Evolutionary conservation across 2,113 vertebrate species (phyloP), one percentile per base, ranked within the genome.

Genomic region (Hippocampus guttulatus): DNA sequence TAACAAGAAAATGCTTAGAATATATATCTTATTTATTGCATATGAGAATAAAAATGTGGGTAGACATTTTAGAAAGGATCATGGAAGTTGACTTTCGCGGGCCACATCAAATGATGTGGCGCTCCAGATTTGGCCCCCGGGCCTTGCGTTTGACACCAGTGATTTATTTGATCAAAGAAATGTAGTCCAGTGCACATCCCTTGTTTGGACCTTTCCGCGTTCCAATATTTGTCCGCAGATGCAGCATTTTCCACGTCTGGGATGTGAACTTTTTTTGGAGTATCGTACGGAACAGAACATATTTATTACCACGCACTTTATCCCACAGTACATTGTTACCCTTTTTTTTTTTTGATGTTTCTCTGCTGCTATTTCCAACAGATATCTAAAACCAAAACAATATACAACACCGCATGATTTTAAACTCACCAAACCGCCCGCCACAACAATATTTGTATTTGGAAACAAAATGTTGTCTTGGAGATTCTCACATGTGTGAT

Each of bases 401-500:
- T 51, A 40, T 60, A 65, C 64, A 18, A 8, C 16, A 30, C 33
- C 23, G 33, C 62, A 61, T 71, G 54, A 5, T 66, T 64, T 80
- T 64, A 83, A 81, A 79, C 61, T 30, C 69, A 81, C 76, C 74
- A 85, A 86, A 83, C 72, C 45, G 71, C 66, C 67, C 45, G 71
- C 66, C 67, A 62, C 27, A 66, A 65, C 77, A 68, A 70, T 41
- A 18, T 65, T 77, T 65, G 62, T 70, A 68, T 86, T 79, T 78
- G 40, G 57, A 30, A 27, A 25, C 27, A 61, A 61, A 61, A 61
- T 18, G 14, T 15, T 30, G 71, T 87, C 70, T 87, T 83, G 47
- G 69, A 75, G 69, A 85, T 84, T 88, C 84, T 90, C 75, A 84
- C 82, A 84, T 88, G 91, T 90, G 82, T 90, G 87, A 91, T 90